A percentile compares a stretch with the other conserved stretches of the same genome.
phyloP scores from a whole-genome alignment of 2,113 vertebrate species.

The Meriones unguiculatus region DNA sequence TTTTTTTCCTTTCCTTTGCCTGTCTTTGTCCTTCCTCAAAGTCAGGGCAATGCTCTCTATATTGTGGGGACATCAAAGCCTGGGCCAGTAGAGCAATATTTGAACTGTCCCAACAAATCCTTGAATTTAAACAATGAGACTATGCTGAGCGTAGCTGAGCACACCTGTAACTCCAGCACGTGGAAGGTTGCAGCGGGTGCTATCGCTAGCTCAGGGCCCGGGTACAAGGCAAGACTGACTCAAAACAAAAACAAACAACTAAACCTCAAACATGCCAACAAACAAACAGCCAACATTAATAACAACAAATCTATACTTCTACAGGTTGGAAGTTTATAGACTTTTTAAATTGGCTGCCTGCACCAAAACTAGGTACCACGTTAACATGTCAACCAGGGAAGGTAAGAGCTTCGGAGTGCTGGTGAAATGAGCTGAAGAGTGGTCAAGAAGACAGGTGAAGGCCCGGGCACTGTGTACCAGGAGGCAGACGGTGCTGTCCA shows the following conservation, averaged over 20 bases:
- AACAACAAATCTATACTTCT: background rate
- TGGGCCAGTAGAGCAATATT: background rate
- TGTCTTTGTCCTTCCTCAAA: background rate
- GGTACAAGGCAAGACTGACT: background rate
- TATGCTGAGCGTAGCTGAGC: background rate
- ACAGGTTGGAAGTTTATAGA: background rate
- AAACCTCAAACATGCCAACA: background rate
- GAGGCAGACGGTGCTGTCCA: background rate
- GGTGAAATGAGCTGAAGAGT: background rate
- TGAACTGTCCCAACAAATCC: background rate
- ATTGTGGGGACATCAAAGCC: background rate
- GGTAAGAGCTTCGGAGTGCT: background rate
- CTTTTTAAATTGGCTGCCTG: background rate
- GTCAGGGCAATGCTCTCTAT: background rate
- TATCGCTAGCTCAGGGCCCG: background rate
- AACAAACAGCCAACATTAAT: background rate
- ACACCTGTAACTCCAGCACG: background rate
- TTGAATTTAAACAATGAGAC: background rate
- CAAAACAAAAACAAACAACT: background rate
- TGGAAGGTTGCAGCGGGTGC: background rate
- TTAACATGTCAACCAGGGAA: background rate
- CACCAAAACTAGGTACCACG: background rate
- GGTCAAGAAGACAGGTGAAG: background rate
- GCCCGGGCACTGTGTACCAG: background rate
- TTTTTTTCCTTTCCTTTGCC: background rate